Evolutionary conservation across 2,888 invertebrate genomes (phyloP), one percentile per base, ranked within the genome.

Genomic region (Euplexia lucipara): DNA sequence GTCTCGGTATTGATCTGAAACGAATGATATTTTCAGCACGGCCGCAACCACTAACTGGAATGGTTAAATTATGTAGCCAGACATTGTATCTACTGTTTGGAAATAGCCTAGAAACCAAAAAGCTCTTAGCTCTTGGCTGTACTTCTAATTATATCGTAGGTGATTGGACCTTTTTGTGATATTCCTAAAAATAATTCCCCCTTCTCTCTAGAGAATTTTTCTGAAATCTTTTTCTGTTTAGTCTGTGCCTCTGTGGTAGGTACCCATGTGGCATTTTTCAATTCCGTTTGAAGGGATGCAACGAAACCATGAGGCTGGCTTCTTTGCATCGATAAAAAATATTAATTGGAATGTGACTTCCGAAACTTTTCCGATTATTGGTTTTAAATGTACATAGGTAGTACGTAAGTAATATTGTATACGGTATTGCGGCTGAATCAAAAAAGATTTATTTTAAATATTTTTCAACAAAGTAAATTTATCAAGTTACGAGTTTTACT

Each of bases 1-100:
- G 72, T 39, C 41, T 59, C 53, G 5, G 60, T 74, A 74, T 74
- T 74, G 74, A 74, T 74, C 73, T 66, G 45, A 77, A 77, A 26
- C 56, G 52, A 57, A 61, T 72, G 26, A 66, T 72, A 77, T 77
- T 66, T 77, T 60, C 59, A 72, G 72, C 63, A 57, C 44, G 60
- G 52, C 57, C 41, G 60, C 49, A 72, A 58, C 48, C 59, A 71
- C 41, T 47, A 45, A 56, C 52, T 71, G 65, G 9, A 54, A 64
- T 77, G 60, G 53, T 57, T 70, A 57, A 76, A 71, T 64, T 39
- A 61, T 54, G 44, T 60, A 22, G 51, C 37, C n/a, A 56, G 70
- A 45, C 26, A 44, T 37, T 34, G 35, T 35, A 26, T 41, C 20
- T 48, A 42, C 44, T 32, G 8, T 44, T 70, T 48, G 20, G 8